Evolutionary conservation across 2,797 vertebrate species (phyloP).

Genomic region (Hemibagrus guttatus): DNA sequence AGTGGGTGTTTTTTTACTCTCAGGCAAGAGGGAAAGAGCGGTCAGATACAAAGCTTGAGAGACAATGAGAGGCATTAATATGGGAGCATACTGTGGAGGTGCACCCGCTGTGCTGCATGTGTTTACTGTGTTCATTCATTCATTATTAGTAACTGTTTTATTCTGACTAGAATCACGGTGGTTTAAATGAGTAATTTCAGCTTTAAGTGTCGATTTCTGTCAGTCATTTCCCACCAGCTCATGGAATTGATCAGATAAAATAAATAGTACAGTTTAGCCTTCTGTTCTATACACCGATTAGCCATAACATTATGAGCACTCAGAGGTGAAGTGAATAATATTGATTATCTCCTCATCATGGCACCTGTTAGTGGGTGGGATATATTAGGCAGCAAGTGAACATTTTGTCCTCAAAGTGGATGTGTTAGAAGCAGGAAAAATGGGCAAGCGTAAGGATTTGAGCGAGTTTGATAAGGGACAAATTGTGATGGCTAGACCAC

Average conservation of each 20-base stretch:
- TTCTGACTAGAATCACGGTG: background rate
- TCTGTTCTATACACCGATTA: background rate
- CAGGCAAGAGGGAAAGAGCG: background rate
- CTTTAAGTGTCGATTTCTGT: background rate
- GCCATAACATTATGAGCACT: no score
- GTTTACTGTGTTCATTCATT: background rate
- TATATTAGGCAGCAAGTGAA: no score
- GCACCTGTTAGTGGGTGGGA: no score
- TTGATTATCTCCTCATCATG: no score
- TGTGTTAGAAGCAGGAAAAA: no score
- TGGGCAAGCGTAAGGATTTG: no score
- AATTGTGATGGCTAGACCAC: no score
- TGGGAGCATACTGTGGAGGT: background rate
- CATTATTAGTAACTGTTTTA: slow-evolving; percentile 1
- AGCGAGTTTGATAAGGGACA: no score
- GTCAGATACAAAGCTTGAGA: background rate
- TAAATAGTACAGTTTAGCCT: background rate
- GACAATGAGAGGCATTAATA: background rate
- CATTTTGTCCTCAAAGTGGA: no score
- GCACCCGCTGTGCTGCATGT: background rate
- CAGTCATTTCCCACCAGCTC: background rate
- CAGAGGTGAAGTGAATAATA: no score
- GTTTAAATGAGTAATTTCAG: background rate
- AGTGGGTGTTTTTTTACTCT: slow-evolving; percentile 3
- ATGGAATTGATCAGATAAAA: background rate